Evolutionary conservation across 2,888 invertebrate species (phyloP).

Genomic region (Eremobia ochroleuca): DNA sequence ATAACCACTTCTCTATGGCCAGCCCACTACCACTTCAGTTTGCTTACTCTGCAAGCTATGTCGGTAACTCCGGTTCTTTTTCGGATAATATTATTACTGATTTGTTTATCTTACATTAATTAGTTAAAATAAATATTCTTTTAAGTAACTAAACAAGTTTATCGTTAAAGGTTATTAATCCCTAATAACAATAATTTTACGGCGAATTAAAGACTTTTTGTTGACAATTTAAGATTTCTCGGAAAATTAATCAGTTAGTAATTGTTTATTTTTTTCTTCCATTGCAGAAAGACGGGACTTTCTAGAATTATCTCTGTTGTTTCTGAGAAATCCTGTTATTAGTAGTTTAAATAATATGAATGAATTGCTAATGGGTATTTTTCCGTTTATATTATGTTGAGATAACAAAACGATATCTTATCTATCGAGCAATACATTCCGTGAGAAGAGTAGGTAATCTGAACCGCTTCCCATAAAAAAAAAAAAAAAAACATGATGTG

Average conservation of each 20-base stretch:
- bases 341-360: background rate
- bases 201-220: background rate
- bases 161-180: constrained; percentile 25
- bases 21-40: too few relatives aligned
- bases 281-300: background rate
- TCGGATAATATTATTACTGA: too few relatives aligned
- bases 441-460: background rate
- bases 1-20: too few relatives aligned
- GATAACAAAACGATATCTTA: background rate
- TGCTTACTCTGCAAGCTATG: too few relatives aligned
- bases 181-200: constrained; percentile 12
- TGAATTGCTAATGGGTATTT: constrained; percentile 29
- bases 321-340: constrained; percentile 16
- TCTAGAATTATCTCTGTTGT: background rate
- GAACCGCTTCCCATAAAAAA: too few relatives aligned
- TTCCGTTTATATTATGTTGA: constrained; percentile 20
- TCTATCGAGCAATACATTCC: background rate
- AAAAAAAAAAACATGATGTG: too few relatives aligned
- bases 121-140: too few relatives aligned
- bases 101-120: too few relatives aligned
- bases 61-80: too few relatives aligned
- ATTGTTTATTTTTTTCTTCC: background rate
- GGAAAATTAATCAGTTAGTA: background rate
- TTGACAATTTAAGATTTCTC: constrained; percentile 16
- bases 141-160: background rate